A percentile compares a stretch with the other conserved stretches of the same genome.
These are phyloP conservation scores for Phyllostomus discolor DNA, from an alignment of 2,113 vertebrate genomes.

Conservation along the genomic window DNA sequence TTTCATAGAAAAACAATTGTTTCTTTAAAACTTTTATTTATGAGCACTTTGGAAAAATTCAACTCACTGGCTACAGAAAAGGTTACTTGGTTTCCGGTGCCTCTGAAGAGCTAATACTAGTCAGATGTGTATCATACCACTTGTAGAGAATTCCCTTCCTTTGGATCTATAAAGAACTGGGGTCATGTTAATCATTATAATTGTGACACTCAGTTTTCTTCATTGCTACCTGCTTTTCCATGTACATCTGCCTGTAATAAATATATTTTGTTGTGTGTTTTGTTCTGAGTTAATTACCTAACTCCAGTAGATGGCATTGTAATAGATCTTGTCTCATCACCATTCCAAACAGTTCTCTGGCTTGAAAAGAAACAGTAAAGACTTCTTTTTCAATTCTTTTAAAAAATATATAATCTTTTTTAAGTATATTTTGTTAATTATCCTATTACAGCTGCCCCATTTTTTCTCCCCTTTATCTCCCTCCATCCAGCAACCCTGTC, in stretches of 20 bases:
- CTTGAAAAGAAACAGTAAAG: conserved; percentile 50
- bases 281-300: conserved; percentile 55
- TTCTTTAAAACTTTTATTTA: conserved; percentile 53
- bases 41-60: conserved; percentile 6
- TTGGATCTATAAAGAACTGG: background rate
- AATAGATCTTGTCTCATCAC: conserved; percentile 60
- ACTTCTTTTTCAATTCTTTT: background rate
- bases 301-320: conserved; percentile 15
- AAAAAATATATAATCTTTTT: no score
- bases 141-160: background rate
- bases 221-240: background rate
- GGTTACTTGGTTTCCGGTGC: background rate
- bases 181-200: background rate
- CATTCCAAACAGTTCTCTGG: conserved; percentile 33
- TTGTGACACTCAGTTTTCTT: background rate
- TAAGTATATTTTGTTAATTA: no score
- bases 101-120: background rate
- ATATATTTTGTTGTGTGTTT: conserved; percentile 19
- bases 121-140: background rate
- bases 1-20: conserved; percentile 29
- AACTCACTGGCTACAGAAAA: background rate
- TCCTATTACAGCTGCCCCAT: no score
- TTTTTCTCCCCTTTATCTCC: no score
- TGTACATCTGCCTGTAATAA: background rate
- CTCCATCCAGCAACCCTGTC: no score